Evolutionary conservation across 1,140 invertebrate genomes (phyloP).

Genomic region (Bursaphelenchus mucronatus): DNA sequence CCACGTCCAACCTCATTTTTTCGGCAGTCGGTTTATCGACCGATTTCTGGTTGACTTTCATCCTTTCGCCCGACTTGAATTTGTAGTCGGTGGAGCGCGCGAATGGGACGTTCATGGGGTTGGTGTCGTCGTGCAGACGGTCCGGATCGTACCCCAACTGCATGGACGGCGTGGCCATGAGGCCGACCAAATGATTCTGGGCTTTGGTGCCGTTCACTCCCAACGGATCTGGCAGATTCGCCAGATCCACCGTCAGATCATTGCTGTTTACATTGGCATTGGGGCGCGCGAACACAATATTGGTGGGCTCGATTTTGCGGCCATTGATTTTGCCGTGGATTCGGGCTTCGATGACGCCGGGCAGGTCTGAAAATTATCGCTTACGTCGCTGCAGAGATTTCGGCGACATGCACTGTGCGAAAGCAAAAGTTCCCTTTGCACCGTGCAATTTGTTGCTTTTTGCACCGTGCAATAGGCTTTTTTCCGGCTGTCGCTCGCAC

Average conservation of each 20-base stretch:
- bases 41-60: constrained; percentile 36
- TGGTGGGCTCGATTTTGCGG: constrained; percentile 14
- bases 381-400: too few species aligned
- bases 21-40: constrained; percentile 11
- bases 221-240: constrained; percentile 25
- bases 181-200: constrained; percentile 20
- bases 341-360: constrained; percentile 6
- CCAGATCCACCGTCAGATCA: constrained; percentile 34
- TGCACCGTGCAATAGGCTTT: too few species aligned
- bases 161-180: constrained; percentile 30
- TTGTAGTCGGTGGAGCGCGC: constrained; percentile 23
- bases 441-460: too few species aligned
- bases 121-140: background rate
- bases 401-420: too few species aligned
- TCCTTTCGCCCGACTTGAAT: constrained; percentile 38
- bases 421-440: too few species aligned
- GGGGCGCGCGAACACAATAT: constrained; percentile 19
- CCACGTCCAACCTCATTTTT: constrained; percentile 34
- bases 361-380: constrained; percentile 10
- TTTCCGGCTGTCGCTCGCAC: too few species aligned
- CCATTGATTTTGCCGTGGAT: constrained; percentile 31
- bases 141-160: constrained; percentile 32
- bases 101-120: constrained; percentile 12
- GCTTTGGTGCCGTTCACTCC: constrained; percentile 11
- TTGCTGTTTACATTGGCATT: constrained; percentile 31